Percentiles rank a stretch among this genome's conserved stretches.
These are phyloP conservation scores for Hermetia illucens DNA, from an alignment of 1,140 invertebrate species.

Conservation along the genomic window DNA sequence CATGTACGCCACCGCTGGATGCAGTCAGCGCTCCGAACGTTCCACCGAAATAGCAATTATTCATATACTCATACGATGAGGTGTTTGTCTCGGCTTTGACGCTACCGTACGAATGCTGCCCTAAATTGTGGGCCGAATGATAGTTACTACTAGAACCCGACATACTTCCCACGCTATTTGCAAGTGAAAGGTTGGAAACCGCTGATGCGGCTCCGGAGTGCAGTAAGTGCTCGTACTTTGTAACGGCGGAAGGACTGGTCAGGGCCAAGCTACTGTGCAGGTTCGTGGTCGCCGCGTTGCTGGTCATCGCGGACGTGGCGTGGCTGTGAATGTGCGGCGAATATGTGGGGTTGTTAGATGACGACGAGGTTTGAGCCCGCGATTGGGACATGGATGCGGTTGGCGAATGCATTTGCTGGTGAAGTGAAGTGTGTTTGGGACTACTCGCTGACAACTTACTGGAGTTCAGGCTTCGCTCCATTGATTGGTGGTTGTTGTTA, in stretches of 20 bases:
- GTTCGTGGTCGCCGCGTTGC: neutral
- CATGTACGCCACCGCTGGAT: slow-evolving; percentile 18
- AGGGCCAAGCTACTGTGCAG: neutral
- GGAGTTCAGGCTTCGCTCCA: neutral
- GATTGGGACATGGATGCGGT: slow-evolving; percentile 10
- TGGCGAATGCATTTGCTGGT: slow-evolving; percentile 21
- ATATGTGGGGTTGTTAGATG: slow-evolving; percentile 12
- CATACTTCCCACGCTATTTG: too few species aligned
- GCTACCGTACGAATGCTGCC: slow-evolving; percentile 8
- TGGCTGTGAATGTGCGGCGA: slow-evolving; percentile 13
- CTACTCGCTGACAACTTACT: neutral
- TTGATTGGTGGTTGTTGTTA: slow-evolving; percentile 18
- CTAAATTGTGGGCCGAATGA: slow-evolving; percentile 12
- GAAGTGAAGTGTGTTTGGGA: slow-evolving; percentile 10
- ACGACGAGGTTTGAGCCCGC: slow-evolving; percentile 14
- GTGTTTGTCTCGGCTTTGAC: slow-evolving; percentile 26
- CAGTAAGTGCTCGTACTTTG: slow-evolving; percentile 12
- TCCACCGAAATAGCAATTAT: slow-evolving; percentile 26
- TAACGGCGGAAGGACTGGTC: neutral
- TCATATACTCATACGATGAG: slow-evolving; percentile 29
- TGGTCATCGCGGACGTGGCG: neutral
- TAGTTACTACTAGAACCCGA: neutral
- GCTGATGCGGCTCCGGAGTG: neutral
- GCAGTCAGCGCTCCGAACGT: slow-evolving; percentile 7
- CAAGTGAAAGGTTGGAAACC: too few species aligned